Conservation (phyloP, 2,888 invertebrate species). For the Drosophila diplacantha region DNA sequence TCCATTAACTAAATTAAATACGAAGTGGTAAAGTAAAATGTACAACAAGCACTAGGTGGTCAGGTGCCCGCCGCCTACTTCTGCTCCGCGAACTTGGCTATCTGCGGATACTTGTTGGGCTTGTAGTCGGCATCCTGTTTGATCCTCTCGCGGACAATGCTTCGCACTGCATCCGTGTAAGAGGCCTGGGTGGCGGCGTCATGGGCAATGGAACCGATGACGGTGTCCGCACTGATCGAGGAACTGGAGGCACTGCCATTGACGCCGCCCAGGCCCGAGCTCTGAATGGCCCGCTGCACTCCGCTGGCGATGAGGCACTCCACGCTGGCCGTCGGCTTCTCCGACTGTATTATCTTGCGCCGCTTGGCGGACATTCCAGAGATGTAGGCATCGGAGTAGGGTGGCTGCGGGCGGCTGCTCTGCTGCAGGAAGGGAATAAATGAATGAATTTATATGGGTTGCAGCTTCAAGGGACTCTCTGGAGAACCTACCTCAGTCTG, state of each 20-base stretch:
- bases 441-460: no score
- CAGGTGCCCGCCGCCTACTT: constrained; percentile 48
- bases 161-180: constrained; percentile 75
- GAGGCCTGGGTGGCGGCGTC: constrained; percentile 75
- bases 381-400: constrained; percentile 93
- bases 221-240: constrained; percentile 62
- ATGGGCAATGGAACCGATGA: constrained; percentile 71
- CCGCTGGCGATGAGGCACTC: constrained; percentile 74
- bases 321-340: constrained; percentile 74
- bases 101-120: constrained; percentile 77
- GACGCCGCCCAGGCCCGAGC: constrained; percentile 57
- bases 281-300: constrained; percentile 74
- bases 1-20: constrained; percentile 66
- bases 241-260: constrained; percentile 55
- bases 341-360: constrained; percentile 83
- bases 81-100: constrained; percentile 76
- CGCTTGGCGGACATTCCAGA: constrained; percentile 93
- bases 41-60: constrained; percentile 58
- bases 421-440: constrained; percentile 29
- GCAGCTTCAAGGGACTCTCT: background rate
- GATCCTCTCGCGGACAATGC: constrained; percentile 74
- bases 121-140: constrained; percentile 75
- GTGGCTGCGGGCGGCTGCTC: constrained; percentile 77
- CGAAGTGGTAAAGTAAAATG: constrained; percentile 61
- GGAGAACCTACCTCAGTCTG: constrained; percentile 79